Evolutionary conservation across 2,797 vertebrate genomes (phyloP).

Genomic region (Danio jaintianensis): DNA sequence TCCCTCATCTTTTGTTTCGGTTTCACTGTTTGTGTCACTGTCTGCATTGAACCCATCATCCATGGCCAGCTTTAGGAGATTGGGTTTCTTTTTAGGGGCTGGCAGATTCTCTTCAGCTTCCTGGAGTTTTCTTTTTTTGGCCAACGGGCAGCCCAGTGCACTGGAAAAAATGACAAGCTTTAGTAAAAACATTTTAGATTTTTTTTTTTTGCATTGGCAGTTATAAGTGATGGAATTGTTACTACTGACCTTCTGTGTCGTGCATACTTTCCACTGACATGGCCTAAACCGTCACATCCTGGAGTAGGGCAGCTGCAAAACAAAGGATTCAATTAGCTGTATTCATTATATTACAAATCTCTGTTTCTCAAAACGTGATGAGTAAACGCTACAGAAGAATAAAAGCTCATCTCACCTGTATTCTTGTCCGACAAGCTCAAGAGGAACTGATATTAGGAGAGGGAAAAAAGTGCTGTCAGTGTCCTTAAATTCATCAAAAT

Average conservation of each 20-base stretch:
- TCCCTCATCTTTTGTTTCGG: slow-evolving; percentile 82
- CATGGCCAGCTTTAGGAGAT: slow-evolving; percentile 81
- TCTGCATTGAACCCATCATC: slow-evolving; percentile 87
- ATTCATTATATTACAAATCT: neutral
- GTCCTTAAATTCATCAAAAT: slow-evolving; percentile 18
- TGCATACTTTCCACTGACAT: slow-evolving; percentile 93
- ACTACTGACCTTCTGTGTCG: slow-evolving; percentile 89
- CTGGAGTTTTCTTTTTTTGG: slow-evolving; percentile 95
- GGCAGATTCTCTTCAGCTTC: slow-evolving; percentile 84
- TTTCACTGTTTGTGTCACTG: slow-evolving; percentile 85
- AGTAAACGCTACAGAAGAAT: neutral
- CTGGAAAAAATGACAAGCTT: slow-evolving; percentile 67
- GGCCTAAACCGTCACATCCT: slow-evolving; percentile 94
- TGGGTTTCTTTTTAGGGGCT: slow-evolving; percentile 86
- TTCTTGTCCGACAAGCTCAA: slow-evolving; percentile 87
- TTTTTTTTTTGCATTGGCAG: neutral
- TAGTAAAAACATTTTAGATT: neutral
- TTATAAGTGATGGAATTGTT: neutral
- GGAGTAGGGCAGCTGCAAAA: slow-evolving; percentile 91
- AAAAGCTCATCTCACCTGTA: slow-evolving; percentile 82
- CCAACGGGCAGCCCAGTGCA: slow-evolving; percentile 90
- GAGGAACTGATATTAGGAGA: slow-evolving; percentile 72
- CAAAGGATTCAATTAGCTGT: slow-evolving; percentile 42
- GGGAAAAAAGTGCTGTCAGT: neutral
- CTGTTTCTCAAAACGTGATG: neutral